Percentiles rank a stretch among this genome's conserved stretches.
Evolutionary conservation across 2,888 invertebrate species (phyloP).

Genomic region (Plagodis dolabraria): DNA sequence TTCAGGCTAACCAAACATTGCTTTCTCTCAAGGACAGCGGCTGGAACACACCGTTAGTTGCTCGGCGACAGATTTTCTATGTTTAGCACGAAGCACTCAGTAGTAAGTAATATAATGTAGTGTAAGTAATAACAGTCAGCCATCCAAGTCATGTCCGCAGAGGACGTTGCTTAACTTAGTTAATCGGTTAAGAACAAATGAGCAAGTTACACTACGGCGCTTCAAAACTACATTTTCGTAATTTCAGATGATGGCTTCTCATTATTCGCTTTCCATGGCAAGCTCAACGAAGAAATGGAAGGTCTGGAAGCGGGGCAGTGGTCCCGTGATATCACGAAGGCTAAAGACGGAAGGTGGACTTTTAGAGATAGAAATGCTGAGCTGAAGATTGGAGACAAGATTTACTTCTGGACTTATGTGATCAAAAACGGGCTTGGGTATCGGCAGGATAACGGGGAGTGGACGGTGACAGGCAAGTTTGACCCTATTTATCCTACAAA

Average conservation of each 20-base stretch:
- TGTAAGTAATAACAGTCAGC: too few species aligned
- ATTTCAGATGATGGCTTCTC: conserved; percentile 85
- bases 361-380: conserved; percentile 85
- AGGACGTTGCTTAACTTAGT: too few species aligned
- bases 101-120: too few species aligned
- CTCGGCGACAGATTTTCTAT: too few species aligned
- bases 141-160: too few species aligned
- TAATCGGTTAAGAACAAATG: too few species aligned
- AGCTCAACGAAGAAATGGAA: conserved; percentile 89
- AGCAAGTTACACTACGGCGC: too few species aligned
- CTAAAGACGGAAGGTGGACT: conserved; percentile 87
- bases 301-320: conserved; percentile 88
- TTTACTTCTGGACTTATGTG: conserved; percentile 91
- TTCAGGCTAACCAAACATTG: too few species aligned
- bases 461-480: conserved; percentile 79
- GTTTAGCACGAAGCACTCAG: too few species aligned
- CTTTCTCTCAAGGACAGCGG: too few species aligned
- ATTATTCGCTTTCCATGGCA: conserved; percentile 82
- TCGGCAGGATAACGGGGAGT: conserved; percentile 86
- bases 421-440: conserved; percentile 89
- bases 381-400: conserved; percentile 87
- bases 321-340: conserved; percentile 86
- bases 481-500: not conserved
- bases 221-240: too few species aligned
- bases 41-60: too few species aligned